Evolutionary conservation across 2,888 invertebrate genomes (phyloP), one percentile per base, ranked within the genome.

Genomic region (Erebia ligea): DNA sequence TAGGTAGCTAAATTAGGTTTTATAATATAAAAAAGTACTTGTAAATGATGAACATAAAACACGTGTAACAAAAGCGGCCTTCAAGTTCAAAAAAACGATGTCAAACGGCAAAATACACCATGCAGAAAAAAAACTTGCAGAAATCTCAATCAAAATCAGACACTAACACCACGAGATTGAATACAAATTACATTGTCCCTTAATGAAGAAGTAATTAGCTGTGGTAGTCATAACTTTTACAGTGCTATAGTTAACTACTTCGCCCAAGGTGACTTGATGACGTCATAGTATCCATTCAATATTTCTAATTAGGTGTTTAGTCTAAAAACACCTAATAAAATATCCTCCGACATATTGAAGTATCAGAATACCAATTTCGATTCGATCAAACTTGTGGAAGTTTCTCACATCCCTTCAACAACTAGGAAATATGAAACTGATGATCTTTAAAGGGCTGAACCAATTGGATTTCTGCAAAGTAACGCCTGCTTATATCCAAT

Each of bases 251-350:
- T 76, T 75, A 74, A 48, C 48, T 63, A 48, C 48, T 63, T 70
- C 70, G 70, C 73, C 72, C 77, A 77, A 77, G 77, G 77, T 70
- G 70, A 73, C 50, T 56, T 42, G 56, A 17, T 73, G 75, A 76
- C 76, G 73, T 77, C 74, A 77, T 56, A 19, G 9, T 17, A 19
- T 61, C 19, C 42, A 19, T 57, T 58, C 58, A 34, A 58, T 42
- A 19, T 10, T 5, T 1, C 61, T 61, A 19, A 61, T 21, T 61
- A 61, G 59, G 58, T 58, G 58, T 58, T 9, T 58, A 9, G 15
- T 40, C 40, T 15, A n/a, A 40, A 58, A 57, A 57, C 6, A 13
- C 8, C 17, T 19, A 15, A 10, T 6, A n/a, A 21, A 54, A 17
- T 6, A 9, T 1, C 52, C 34, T 34, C 34, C 34, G 34, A 34